Conservation (phyloP, 2,888 invertebrate genomes). For the Macroteleia sp. region DNA sequence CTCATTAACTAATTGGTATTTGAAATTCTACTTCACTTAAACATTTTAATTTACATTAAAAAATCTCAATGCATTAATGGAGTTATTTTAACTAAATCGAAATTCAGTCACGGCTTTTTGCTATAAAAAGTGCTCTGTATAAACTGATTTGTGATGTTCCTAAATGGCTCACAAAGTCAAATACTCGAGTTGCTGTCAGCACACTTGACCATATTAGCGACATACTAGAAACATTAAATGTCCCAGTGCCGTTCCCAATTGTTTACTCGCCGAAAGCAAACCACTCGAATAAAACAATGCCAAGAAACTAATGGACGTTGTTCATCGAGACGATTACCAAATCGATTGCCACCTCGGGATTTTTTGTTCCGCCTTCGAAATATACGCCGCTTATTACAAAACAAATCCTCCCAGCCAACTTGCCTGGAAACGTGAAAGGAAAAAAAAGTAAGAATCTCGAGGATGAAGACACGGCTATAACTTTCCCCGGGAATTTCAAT, state of each 20-base stretch:
- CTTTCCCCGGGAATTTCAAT: constrained; percentile 36
- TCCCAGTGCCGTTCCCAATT: constrained; percentile 9
- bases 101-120: too few relatives aligned
- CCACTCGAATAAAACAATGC: constrained; percentile 51
- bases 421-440: background rate
- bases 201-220: constrained; percentile 37
- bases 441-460: background rate
- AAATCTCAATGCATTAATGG: too few relatives aligned
- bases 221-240: constrained; percentile 27
- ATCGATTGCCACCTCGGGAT: constrained; percentile 33
- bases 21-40: too few relatives aligned
- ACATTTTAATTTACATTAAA: too few relatives aligned
- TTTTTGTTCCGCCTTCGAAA: constrained; percentile 4
- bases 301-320: constrained; percentile 39
- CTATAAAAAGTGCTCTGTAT: too few relatives aligned
- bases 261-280: constrained; percentile 42
- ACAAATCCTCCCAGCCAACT: background rate
- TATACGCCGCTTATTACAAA: constrained; percentile 21
- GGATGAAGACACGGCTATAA: background rate
- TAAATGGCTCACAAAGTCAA: constrained; percentile 16
- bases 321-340: constrained; percentile 39
- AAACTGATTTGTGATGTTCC: too few relatives aligned
- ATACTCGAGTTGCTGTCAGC: constrained; percentile 13
- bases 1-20: too few relatives aligned
- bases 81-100: too few relatives aligned